Percentiles rank a stretch among this genome's conserved stretches.
Conservation (phyloP, 2,888 invertebrate genomes). For the Drosophila emarginata region DNA sequence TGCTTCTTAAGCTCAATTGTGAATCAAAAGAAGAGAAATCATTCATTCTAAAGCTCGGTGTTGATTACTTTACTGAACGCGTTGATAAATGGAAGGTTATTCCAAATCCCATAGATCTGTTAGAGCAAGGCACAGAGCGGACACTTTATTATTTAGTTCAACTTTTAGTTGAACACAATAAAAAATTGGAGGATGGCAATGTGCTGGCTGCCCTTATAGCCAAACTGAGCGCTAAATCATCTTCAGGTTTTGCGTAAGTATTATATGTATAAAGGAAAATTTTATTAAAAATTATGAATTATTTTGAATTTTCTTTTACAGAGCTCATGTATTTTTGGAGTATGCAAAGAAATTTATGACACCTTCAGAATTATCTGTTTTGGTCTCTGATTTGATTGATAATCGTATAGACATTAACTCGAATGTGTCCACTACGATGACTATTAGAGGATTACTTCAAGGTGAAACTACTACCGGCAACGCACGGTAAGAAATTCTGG, state of each 20-base stretch:
- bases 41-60: constrained; percentile 47
- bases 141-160: constrained; percentile 40
- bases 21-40: constrained; percentile 48
- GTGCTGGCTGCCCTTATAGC: constrained; percentile 41
- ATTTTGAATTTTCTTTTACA: background rate
- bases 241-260: constrained; percentile 33
- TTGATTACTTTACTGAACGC: constrained; percentile 53
- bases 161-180: background rate
- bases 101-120: constrained; percentile 45
- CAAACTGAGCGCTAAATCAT: constrained; percentile 13
- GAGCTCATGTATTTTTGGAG: constrained; percentile 22
- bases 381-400: constrained; percentile 20
- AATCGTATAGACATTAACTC: background rate
- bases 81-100: constrained; percentile 34
- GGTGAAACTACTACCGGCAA: constrained; percentile 73
- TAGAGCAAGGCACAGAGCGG: constrained; percentile 54
- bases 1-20: constrained; percentile 45
- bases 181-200: constrained; percentile 33
- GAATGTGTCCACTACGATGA: constrained; percentile 10
- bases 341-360: constrained; percentile 40
- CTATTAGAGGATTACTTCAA: constrained; percentile 57
- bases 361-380: constrained; percentile 24
- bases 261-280: no score
- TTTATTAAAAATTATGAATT: background rate
- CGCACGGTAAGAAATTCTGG: constrained; percentile 50